Evolutionary conservation across 2,888 invertebrate genomes (phyloP), one percentile per base, ranked within the genome.

Genomic region (Microctonus brassicae): DNA sequence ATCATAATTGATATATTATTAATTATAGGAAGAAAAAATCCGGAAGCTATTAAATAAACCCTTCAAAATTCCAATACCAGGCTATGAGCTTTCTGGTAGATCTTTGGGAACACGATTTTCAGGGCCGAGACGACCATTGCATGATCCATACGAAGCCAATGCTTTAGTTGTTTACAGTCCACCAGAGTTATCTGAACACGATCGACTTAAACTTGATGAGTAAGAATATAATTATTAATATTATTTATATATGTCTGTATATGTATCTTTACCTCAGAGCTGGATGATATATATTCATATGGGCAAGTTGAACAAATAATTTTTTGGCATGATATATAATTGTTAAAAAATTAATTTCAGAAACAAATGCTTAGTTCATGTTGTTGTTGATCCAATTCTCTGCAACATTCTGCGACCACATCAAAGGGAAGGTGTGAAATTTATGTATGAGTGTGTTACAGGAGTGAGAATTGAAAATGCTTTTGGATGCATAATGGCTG

Each of bases 401-500:
- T 94, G 95, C 17, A 95, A 95, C 84, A 91, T 99, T 71, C 89
- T 99, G 2, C 90, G 99, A 61, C 99, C 99, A 0, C 99, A 99
- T 92, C 99, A 99, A 87, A 91, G 99, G 77, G 99, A 99, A 85
- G 99, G 99, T 39, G 99, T 99, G 0, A 96, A 96, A 85, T 99
- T 99, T 86, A 98, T 99, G 98, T 99, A 97, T 84, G 98, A 99
- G 86, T 99, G 99, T 89, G 98, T 99, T 2, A 97, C 96, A 9
- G 99, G 99, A 0, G 89, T 91, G 47, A 94, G 96, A 81, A 97
- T 97, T 78, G 94, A 94, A 70, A 91, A 92, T 73, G 94, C 94
- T 33, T 94, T 91, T 87, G 99, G 99, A 0, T 99, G 99, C 82
- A 99, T 99, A 60, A 99, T 99, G 99, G 99, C 99, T 2, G 99